Evolutionary conservation across 2,888 invertebrate genomes (phyloP).

Genomic region (Drosophila infuscata): DNA sequence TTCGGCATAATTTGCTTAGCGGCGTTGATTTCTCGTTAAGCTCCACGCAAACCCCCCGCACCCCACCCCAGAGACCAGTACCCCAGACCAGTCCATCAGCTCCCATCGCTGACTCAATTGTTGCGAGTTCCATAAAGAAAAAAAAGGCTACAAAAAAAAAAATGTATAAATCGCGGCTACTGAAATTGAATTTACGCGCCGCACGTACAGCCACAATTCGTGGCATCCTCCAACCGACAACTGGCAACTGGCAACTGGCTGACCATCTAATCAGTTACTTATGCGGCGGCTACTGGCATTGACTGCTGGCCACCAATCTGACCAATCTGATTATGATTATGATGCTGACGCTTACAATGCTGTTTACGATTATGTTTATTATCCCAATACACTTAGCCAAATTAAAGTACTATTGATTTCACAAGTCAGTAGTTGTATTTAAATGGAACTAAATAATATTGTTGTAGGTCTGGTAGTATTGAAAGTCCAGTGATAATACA

Average conservation of each 20-base stretch:
- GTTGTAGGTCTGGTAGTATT: not conserved
- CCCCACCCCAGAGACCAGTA: slow-evolving; percentile 20
- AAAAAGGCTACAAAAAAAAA: slow-evolving; percentile 1
- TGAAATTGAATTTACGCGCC: slow-evolving; percentile 83
- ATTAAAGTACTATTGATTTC: not conserved
- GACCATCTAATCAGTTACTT: slow-evolving; percentile 53
- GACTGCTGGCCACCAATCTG: slow-evolving; percentile 34
- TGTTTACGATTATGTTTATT: slow-evolving; percentile 37
- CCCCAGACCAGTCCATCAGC: slow-evolving; percentile 48
- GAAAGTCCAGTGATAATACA: too few relatives aligned
- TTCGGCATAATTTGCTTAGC: slow-evolving; percentile 82
- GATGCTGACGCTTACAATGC: slow-evolving; percentile 24
- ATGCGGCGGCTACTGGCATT: slow-evolving; percentile 58
- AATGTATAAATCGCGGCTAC: slow-evolving; percentile 56
- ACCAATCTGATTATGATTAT: slow-evolving; percentile 54
- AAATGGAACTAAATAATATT: not conserved
- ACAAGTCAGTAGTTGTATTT: not conserved
- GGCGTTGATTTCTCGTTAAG: slow-evolving; percentile 82
- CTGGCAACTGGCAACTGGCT: slow-evolving; percentile 12
- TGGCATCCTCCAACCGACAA: slow-evolving; percentile 62
- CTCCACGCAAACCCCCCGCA: slow-evolving; percentile 10
- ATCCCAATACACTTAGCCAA: slow-evolving; percentile 6
- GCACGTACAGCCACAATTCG: slow-evolving; percentile 85
- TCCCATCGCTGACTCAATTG: slow-evolving; percentile 39
- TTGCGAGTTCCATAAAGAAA: slow-evolving; percentile 51